Base-by-base conservation (phyloP, 2,797 vertebrate species). In the Apogon talboti region DNA sequence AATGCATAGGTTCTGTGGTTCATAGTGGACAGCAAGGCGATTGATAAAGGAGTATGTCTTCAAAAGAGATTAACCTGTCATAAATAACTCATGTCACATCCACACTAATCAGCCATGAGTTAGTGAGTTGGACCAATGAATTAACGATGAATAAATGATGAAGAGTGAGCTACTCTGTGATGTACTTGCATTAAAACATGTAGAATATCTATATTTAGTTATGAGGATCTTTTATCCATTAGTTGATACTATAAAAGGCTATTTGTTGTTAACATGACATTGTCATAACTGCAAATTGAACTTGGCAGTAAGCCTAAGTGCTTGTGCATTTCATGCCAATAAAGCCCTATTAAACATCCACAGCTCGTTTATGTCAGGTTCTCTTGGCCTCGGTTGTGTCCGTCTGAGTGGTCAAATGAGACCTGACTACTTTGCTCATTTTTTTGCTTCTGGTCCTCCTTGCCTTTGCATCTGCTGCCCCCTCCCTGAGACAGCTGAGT, bases 391-490 rank as follows among this genome's bases (percentile, higher is more conserved):
- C 8, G 0, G 38, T 6, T 3, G 40, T 42, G 28, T 70, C 70
- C 55, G 28, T 37, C 21, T 3, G 4, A 68, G 43, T 33, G 40
- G 42, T 59, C 58, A 75, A 44, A 68, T 44, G 52, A 69, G 52
- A 44, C 49, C 24, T 0, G 2, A 48, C 51, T 60, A 53, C 43
- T 51, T 51, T 44, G 15, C 49, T 63, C 30, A 43, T 56, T 42
- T 46, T 41, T 45, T 44, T 19, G 24, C 63, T 62, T 46, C 58
- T n/a, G 33, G 33, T 62, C 42, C 44, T 55, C 46, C 43, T 73
- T 63, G 52, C 67, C 62, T 81, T 72, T 67, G 66, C 75, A 51
- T 83, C 80, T 86, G 81, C 78, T 82, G 70, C 74, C 81, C 82
- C 55, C 69, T 82, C 82, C 74, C 74, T 75, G 71, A 68, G 61